Percentiles rank a stretch among this genome's conserved stretches.
phyloP scores from a whole-genome alignment of 1,140 invertebrate species.

The Zaprionus vittiger region DNA sequence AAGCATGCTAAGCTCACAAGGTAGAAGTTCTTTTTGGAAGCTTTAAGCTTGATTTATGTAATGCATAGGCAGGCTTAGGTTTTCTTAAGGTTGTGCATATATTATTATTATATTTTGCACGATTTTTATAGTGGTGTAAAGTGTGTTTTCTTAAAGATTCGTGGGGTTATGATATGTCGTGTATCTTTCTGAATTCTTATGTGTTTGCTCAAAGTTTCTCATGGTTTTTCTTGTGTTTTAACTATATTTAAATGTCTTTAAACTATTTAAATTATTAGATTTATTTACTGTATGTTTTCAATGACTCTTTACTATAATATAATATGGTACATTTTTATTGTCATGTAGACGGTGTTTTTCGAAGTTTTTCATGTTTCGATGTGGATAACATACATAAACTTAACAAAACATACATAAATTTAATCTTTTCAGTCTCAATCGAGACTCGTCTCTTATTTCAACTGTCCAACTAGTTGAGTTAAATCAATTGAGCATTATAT shows the following conservation, averaged over 20 bases:
- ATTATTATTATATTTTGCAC: not conserved
- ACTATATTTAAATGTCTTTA: too few species aligned
- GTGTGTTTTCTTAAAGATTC: not conserved
- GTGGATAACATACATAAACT: too few species aligned
- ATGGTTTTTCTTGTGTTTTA: not conserved
- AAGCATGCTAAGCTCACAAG: not conserved
- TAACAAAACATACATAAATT: too few species aligned
- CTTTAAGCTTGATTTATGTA: conserved; percentile 2
- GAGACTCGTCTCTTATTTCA: not conserved
- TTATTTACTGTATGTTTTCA: too few species aligned
- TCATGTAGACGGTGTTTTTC: too few species aligned
- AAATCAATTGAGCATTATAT: conserved; percentile 11
- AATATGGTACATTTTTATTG: too few species aligned
- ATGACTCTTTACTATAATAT: too few species aligned
- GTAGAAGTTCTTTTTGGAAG: not conserved
- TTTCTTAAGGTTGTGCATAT: not conserved
- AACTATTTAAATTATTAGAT: too few species aligned
- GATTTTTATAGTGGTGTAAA: not conserved
- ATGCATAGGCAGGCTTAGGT: not conserved
- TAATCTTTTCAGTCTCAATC: too few species aligned
- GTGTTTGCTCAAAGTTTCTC: not conserved
- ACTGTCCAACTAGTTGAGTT: not conserved
- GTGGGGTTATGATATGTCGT: not conserved
- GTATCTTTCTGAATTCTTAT: not conserved
- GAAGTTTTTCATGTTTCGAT: too few species aligned